Conservation (phyloP, 2,888 invertebrate species). For the Bombyx huttoni region DNA sequence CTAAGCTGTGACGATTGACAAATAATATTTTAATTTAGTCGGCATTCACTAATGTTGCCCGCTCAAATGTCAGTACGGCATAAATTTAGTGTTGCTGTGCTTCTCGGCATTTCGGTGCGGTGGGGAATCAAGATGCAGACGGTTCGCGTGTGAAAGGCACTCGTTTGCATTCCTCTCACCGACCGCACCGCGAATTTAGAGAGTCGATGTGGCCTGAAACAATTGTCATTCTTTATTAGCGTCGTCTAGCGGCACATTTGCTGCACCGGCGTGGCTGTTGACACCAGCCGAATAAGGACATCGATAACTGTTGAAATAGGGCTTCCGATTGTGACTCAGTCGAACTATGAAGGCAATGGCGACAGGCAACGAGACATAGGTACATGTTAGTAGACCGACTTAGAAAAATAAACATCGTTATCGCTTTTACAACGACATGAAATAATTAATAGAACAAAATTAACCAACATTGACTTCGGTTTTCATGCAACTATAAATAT, state of each 20-base stretch:
- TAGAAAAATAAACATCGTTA: too few species aligned
- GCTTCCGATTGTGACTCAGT: neutral
- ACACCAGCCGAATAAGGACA: constrained; percentile 11
- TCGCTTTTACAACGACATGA: too few species aligned
- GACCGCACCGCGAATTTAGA: constrained; percentile 35
- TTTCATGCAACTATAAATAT: too few species aligned
- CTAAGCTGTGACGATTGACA: too few species aligned
- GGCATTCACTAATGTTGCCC: neutral
- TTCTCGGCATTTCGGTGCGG: neutral
- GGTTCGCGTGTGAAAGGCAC: constrained; percentile 40
- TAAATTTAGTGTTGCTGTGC: neutral
- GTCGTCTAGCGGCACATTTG: constrained; percentile 37
- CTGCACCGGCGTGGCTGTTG: constrained; percentile 18
- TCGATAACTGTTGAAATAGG: constrained; percentile 2
- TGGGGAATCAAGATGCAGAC: constrained; percentile 19
- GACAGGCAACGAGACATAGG: too few species aligned
- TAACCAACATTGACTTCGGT: too few species aligned
- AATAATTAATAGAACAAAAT: too few species aligned
- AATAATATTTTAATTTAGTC: neutral
- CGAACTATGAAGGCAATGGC: neutral
- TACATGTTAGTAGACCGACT: too few species aligned
- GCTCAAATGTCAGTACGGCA: neutral
- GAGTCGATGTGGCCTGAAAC: constrained; percentile 32
- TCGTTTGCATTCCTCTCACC: constrained; percentile 58
- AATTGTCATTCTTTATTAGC: constrained; percentile 55